Evolutionary conservation across 2,113 vertebrate species (phyloP).

Genomic region (Cebidichthys violaceus): DNA sequence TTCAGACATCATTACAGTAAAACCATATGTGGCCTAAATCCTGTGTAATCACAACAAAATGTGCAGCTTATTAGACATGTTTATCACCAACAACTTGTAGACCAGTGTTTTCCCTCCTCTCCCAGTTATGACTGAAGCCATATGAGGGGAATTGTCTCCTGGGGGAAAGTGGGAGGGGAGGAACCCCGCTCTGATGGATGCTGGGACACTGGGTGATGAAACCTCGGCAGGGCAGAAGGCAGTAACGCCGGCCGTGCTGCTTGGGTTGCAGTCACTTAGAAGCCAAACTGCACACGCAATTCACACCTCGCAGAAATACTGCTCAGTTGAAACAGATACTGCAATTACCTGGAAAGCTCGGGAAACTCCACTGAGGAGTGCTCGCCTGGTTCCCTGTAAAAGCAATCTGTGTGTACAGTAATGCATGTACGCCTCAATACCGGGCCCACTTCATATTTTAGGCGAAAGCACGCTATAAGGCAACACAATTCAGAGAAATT

Average conservation of each 20-base stretch:
- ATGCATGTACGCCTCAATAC: conserved; percentile 22
- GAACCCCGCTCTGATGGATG: conserved; percentile 36
- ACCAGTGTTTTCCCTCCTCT: conserved; percentile 1
- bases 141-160: conserved; percentile 63
- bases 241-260: conserved; percentile 69
- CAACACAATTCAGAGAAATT: neutral
- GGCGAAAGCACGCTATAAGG: neutral
- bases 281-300: conserved; percentile 40
- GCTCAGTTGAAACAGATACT: conserved; percentile 65
- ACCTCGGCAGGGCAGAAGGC: conserved; percentile 70
- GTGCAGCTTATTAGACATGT: conserved; percentile 38
- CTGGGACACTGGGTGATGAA: conserved; percentile 72
- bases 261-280: conserved; percentile 49
- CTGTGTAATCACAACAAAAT: conserved; percentile 55
- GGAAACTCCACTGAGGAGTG: conserved; percentile 18
- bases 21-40: conserved; percentile 64
- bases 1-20: conserved; percentile 44
- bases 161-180: conserved; percentile 61
- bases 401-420: conserved; percentile 26
- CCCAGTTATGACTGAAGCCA: conserved; percentile 45
- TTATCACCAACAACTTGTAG: conserved; percentile 34
- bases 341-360: conserved; percentile 65
- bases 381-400: conserved; percentile 4
- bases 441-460: conserved; percentile 17
- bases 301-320: conserved; percentile 65